A percentile compares a stretch with the other conserved stretches of the same genome.
Evolutionary conservation across 2,888 invertebrate genomes (phyloP).

Genomic region (Athalia circularis): DNA sequence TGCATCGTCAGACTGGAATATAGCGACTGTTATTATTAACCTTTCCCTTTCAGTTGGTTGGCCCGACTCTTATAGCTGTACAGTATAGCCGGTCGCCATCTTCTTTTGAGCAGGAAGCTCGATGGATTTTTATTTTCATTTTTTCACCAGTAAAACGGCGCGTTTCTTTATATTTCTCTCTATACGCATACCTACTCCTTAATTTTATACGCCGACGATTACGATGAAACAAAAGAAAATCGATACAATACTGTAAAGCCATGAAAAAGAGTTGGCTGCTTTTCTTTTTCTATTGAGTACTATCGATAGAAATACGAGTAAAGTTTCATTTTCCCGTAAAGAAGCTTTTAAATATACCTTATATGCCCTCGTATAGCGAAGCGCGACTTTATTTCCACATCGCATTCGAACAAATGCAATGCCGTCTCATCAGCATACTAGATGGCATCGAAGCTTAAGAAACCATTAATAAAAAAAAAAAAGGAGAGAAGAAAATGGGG

Average conservation of each 20-base stretch:
- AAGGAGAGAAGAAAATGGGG: not conserved
- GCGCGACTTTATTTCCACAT: not conserved
- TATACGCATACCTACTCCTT: not conserved
- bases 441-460: not conserved
- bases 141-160: constrained; percentile 34
- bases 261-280: too few relatives aligned
- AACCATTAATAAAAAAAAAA: not conserved
- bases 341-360: too few relatives aligned
- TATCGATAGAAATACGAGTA: too few relatives aligned
- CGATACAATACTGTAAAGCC: too few relatives aligned
- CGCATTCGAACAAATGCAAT: constrained; percentile 1
- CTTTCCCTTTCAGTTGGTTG: constrained; percentile 32
- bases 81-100: constrained; percentile 33
- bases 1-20: constrained; percentile 25
- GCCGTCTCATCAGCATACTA: constrained; percentile 25
- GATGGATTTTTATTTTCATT: constrained; percentile 42
- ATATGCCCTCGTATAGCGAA: too few relatives aligned
- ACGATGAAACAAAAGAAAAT: too few relatives aligned
- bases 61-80: not conserved
- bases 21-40: constrained; percentile 44
- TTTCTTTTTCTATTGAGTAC: too few relatives aligned
- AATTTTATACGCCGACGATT: too few relatives aligned
- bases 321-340: too few relatives aligned
- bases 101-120: constrained; percentile 36
- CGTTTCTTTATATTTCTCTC: constrained; percentile 1